Base-by-base conservation (phyloP, 2,113 vertebrate genomes). In the Propithecus coquereli region DNA sequence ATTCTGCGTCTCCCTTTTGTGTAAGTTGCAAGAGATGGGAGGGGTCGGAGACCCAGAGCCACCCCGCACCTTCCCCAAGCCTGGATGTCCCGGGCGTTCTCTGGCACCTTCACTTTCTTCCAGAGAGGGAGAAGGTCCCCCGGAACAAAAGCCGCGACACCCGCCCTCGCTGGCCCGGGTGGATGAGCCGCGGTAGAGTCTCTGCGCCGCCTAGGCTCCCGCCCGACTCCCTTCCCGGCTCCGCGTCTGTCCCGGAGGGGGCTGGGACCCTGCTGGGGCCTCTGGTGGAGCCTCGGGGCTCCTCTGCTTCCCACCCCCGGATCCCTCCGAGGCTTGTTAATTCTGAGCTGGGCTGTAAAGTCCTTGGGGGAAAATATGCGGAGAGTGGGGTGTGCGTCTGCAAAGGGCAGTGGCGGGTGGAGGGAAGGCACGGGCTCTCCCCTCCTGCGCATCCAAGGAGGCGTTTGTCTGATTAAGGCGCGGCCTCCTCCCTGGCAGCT, bases 101-200 rank as follows among this genome's bases (percentile, higher is more conserved):
- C 18, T 65, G 3, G 82, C 57, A 40, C 85, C 86, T 32, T 4
- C 43, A 4, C 61, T 86, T 92, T 52, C 65, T 30, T 77, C 54
- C 14, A 8, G 34, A n/a, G 47, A 77, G 20, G 82, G 27, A 73
- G 73, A 85, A 68, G 54, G 94, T 89, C 91, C 88, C 70, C 37
- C 37, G 97, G 96, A 98, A 97, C 97, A 98, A 98, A 98, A 98
- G 97, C 97, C 71, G 91, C 77, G 94, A 43, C 97, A 94, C 94
- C 81, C 97, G 97, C 97, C 96, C 93, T 94, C 43, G 76, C 92
- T 65, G 34, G 93, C 85, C 92, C 94, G 47, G 96, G 93, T 30
- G 84, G 76, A 63, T 8, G 73, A 95, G 87, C 81, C 81, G 32
- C 54, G 61, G 0, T 22, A 7, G 81, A 79, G 68, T 16, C 68